Evolutionary conservation across 2,888 invertebrate species (phyloP).

Genomic region (Nipponacmea schrenckii): DNA sequence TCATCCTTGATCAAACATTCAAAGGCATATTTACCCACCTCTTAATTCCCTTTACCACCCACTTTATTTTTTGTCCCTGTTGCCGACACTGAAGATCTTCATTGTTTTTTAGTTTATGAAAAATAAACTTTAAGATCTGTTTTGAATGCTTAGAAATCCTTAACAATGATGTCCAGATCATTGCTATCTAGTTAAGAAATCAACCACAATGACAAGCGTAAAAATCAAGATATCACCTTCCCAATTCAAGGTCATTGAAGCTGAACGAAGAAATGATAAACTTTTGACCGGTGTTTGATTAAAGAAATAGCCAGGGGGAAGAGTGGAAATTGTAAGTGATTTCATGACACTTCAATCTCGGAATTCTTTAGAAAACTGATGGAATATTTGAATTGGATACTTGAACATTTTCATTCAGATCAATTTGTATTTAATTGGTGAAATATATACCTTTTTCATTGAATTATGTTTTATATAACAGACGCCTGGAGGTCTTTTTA

Average conservation of each 20-base stretch:
- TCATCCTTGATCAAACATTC: no score
- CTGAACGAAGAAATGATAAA: background rate
- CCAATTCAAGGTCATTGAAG: background rate
- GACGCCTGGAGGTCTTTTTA: no score
- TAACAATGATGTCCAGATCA: background rate
- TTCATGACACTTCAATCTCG: background rate
- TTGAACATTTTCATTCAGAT: no score
- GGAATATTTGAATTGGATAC: no score
- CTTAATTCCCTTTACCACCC: no score
- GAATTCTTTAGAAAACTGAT: no score
- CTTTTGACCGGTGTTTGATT: background rate
- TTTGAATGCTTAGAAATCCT: background rate
- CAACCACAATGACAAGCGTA: background rate
- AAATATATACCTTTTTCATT: no score
- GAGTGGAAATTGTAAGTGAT: background rate
- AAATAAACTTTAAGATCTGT: background rate
- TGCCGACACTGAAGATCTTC: no score
- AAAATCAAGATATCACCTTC: background rate
- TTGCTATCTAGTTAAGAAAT: background rate
- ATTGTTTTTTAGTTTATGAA: background rate
- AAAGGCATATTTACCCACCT: no score
- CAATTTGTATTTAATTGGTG: no score
- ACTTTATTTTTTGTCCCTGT: no score
- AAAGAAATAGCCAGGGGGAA: background rate
- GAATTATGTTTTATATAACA: no score